Evolutionary conservation across 2,113 vertebrate species (phyloP).

Genomic region (Eurypyga helias): DNA sequence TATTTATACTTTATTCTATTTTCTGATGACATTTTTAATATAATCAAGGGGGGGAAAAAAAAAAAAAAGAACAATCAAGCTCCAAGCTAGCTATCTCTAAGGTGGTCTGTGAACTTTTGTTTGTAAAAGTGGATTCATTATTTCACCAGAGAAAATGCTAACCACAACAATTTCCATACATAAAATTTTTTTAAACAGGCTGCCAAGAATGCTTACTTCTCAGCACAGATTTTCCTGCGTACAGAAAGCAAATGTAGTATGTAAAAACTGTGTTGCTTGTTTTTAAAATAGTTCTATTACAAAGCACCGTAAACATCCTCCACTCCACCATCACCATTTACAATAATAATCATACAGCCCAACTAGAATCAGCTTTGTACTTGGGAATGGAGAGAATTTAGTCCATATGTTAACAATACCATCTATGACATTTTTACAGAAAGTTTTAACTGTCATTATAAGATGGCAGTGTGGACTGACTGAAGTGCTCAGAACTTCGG

Average conservation of each 20-base stretch:
- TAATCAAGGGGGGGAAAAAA: neutral
- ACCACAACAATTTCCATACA: neutral
- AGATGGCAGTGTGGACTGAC: neutral
- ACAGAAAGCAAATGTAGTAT: neutral
- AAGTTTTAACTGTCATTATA: neutral
- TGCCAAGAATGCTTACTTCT: neutral
- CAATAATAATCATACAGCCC: too few relatives aligned
- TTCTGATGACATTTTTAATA: neutral
- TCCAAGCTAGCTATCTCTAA: neutral
- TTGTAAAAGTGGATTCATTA: neutral
- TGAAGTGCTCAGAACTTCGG: neutral
- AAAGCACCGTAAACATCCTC: neutral
- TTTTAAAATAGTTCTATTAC: neutral
- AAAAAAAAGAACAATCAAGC: neutral
- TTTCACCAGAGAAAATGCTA: neutral
- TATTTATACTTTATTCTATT: neutral
- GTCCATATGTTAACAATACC: neutral
- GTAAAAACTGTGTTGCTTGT: accelerated
- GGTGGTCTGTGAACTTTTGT: neutral
- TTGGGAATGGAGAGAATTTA: neutral
- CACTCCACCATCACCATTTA: neutral
- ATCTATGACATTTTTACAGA: neutral
- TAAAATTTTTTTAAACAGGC: neutral
- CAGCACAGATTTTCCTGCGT: neutral
- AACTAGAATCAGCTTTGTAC: neutral